These are phyloP conservation scores for Nyctibius bracteatus DNA, from an alignment of 2,113 vertebrate genomes.

Conservation along the genomic window DNA sequence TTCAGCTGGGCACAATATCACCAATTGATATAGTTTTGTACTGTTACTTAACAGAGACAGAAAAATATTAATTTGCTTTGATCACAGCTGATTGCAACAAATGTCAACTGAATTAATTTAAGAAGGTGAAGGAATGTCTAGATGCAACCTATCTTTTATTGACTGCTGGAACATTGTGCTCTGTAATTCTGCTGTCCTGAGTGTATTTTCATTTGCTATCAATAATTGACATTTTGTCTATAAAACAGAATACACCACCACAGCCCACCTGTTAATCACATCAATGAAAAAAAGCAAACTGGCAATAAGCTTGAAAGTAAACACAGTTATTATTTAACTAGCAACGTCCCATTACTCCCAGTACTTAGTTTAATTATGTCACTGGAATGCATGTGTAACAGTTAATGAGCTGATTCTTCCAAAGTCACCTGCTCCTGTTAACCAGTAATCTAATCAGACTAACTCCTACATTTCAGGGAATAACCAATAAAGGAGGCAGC, in stretches of 20 bases:
- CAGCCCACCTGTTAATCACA: background rate
- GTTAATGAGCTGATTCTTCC: conserved; percentile 37
- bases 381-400: background rate
- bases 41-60: background rate
- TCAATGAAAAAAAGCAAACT: background rate
- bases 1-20: background rate
- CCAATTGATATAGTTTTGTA: background rate
- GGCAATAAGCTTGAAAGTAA: background rate
- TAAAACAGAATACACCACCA: background rate
- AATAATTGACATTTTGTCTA: background rate
- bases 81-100: background rate
- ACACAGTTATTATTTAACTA: background rate
- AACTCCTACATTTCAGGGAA: background rate
- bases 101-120: background rate
- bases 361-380: conserved; percentile 22
- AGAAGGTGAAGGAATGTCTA: background rate
- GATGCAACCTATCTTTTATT: background rate
- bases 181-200: background rate
- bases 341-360: background rate
- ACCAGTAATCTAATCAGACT: background rate
- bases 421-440: conserved; percentile 16
- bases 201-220: background rate
- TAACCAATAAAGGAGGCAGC: background rate
- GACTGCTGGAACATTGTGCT: background rate
- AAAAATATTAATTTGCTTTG: background rate